Evolutionary conservation across 2,113 vertebrate species (phyloP).

Genomic region (Catharus bicknelli): DNA sequence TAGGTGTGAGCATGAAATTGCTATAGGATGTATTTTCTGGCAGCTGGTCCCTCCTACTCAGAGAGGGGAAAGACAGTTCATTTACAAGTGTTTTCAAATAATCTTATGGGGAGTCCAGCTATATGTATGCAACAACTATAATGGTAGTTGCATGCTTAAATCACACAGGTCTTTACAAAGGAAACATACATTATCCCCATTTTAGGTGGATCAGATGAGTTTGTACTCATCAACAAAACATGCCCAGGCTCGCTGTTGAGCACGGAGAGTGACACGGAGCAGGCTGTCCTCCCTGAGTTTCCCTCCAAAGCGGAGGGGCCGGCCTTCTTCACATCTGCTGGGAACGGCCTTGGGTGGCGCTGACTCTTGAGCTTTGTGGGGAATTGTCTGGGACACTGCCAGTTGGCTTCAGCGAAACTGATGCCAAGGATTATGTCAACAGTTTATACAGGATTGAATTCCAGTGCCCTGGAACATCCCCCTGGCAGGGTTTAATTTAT

Average conservation of each 20-base stretch:
- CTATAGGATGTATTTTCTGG: neutral
- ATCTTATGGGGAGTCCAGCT: neutral
- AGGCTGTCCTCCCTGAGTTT: neutral
- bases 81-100: neutral
- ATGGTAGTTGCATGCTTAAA: neutral
- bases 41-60: neutral
- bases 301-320: neutral
- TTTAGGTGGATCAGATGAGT: neutral
- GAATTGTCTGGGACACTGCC: conserved; percentile 23
- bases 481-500: conserved; percentile 39
- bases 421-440: conserved; percentile 67
- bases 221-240: neutral
- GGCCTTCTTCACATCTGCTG: neutral
- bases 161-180: neutral
- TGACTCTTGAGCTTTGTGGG: neutral
- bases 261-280: neutral
- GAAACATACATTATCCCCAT: neutral
- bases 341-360: neutral
- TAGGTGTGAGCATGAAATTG: neutral
- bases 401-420: conserved; percentile 22
- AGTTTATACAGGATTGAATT: conserved; percentile 60
- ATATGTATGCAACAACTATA: neutral
- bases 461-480: conserved; percentile 56
- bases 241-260: neutral
- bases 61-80: neutral